Percentiles rank a stretch among this genome's conserved stretches.
phyloP scores from a whole-genome alignment of 2,888 invertebrate species.

The Melanostoma scalare region DNA sequence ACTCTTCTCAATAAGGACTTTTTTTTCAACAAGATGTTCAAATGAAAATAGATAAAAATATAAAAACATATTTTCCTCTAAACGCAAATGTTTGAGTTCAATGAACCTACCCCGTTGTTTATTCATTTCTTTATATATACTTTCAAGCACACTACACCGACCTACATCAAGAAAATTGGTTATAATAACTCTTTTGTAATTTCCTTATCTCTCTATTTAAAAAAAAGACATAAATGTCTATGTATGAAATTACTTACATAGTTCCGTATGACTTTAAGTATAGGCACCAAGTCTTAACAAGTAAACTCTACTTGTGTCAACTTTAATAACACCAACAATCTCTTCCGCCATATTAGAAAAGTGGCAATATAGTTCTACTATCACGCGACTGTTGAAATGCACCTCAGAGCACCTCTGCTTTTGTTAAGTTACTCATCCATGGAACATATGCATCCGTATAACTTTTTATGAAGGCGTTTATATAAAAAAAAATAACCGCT shows the following conservation, averaged over 20 bases:
- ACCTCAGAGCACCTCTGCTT: not conserved
- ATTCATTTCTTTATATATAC: too few relatives aligned
- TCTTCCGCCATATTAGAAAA: constrained; percentile 25
- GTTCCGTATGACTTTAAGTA: not conserved
- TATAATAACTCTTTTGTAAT: constrained; percentile 3
- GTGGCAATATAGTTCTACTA: not conserved
- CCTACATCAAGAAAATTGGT: not conserved
- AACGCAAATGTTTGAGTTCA: too few relatives aligned
- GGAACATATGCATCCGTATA: not conserved
- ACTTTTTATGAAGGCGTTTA: too few relatives aligned
- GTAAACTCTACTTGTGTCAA: not conserved
- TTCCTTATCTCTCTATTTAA: not conserved
- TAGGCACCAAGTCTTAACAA: not conserved
- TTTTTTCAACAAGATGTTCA: too few relatives aligned
- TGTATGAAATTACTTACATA: not conserved
- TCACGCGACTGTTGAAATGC: not conserved
- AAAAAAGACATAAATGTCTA: not conserved
- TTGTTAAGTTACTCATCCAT: constrained; percentile 2
- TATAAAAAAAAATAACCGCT: too few relatives aligned
- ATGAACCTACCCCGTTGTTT: too few relatives aligned
- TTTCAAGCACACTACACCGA: too few relatives aligned
- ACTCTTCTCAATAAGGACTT: too few relatives aligned
- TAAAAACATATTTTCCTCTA: too few relatives aligned
- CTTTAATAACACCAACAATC: constrained; percentile 9
- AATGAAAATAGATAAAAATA: too few relatives aligned